A percentile compares a stretch with the other conserved stretches of the same genome.
These are phyloP conservation scores for Mesitornis unicolor DNA, from an alignment of 2,113 vertebrate genomes.

Conservation along the genomic window DNA sequence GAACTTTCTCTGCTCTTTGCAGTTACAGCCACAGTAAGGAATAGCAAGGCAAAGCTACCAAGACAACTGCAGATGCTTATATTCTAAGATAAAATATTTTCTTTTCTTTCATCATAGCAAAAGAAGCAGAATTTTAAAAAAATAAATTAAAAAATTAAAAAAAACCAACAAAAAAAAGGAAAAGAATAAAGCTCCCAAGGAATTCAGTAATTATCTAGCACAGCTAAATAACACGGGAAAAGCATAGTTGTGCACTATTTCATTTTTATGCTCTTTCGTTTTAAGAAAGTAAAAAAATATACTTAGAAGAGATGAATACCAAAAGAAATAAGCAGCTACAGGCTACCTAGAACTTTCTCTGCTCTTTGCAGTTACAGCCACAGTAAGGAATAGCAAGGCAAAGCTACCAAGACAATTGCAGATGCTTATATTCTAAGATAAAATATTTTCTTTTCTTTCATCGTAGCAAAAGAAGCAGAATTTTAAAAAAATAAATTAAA, in stretches of 20 bases:
- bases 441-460: rapidly evolving
- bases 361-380: not conserved
- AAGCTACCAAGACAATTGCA: rapidly evolving
- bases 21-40: not conserved
- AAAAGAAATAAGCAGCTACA: not conserved
- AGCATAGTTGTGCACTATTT: not conserved
- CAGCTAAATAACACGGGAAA: not conserved
- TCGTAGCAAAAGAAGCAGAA: not conserved
- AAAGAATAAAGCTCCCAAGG: too few species aligned
- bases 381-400: not conserved
- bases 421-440: rapidly evolving
- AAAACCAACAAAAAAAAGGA: too few species aligned
- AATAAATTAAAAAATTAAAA: too few species aligned
- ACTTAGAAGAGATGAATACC: not conserved
- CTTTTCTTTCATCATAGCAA: not conserved
- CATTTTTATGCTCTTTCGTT: too few species aligned
- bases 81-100: rapidly evolving
- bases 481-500: not conserved
- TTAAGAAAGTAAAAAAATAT: too few species aligned
- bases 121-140: not conserved
- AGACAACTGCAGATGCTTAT: rapidly evolving
- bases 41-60: not conserved
- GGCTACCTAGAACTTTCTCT: not conserved
- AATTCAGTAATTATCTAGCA: not conserved
- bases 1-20: not conserved